Base-by-base conservation (phyloP, 2,113 vertebrate species). In the Pavo muticus region DNA sequence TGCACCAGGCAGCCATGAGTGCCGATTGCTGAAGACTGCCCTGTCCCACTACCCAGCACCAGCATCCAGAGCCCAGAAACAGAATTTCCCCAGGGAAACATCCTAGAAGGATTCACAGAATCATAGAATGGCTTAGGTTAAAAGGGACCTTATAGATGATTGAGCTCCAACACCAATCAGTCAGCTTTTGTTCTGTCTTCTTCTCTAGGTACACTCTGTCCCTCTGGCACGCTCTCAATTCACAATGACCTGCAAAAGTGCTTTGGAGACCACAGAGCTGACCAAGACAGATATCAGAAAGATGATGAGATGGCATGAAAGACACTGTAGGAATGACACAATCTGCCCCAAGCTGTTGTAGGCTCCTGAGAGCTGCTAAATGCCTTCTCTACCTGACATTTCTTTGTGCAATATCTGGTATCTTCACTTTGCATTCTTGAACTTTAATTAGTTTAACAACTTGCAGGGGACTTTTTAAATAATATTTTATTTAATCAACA, bases 361-460 rank as follows among this genome's bases (percentile, higher is more conserved):
- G 60, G 32, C 74, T 68, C 45, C 56, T 2, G 57, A 88, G 64
- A 80, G 47, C 68, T 85, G 48, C 78, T 44, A 69, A 91, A 88
- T 54, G 73, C 54, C 63, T 94, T 1, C 57, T 86, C 61, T 71
- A 67, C 57, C 59, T 83, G 68, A 60, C 71, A 79, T 72, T 81
- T 94, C 85, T 82, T 76, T 92, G 73, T 75, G 82, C 44, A 50
- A 17, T n/a, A 81, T 29, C 32, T 59, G 40, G 48, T 54, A 54
- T 72, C 91, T 88, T 71, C 72, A 84, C 37, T 70, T 73, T 65
- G 64, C 50, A 69, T 77, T 14, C 11, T 11, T 90, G 63, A 94
- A 75, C 78, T 94, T 91, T 85, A 96, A 95, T 94, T 91, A 84
- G 45, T 84, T 91, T 54, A 81, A 82, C 78, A 96, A 93, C 70